Evolutionary conservation across 1,140 invertebrate genomes (phyloP).

Genomic region (Microplitis mediator): DNA sequence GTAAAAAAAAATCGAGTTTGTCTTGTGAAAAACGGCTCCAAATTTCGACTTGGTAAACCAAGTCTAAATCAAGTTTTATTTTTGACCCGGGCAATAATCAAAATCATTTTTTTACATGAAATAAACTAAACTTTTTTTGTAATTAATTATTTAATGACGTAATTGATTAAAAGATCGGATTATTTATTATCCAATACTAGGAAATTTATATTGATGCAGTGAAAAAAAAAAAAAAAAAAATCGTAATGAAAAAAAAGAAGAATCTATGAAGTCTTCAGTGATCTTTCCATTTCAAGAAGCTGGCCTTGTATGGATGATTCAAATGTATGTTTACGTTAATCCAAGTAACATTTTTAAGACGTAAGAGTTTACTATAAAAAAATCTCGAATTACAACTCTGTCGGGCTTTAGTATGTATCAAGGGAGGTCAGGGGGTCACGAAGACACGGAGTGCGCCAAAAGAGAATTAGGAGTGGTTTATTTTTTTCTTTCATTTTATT

Average conservation of each 20-base stretch:
- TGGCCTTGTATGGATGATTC: constrained; percentile 15
- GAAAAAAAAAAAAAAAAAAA: constrained; percentile 14
- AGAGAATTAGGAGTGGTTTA: constrained; percentile 60
- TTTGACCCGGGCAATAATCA: too few relatives aligned
- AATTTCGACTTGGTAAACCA: too few relatives aligned
- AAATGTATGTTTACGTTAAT: constrained; percentile 15
- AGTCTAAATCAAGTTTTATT: too few relatives aligned
- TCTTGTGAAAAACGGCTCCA: too few relatives aligned
- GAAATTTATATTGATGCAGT: background rate
- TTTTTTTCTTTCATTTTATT: constrained; percentile 45
- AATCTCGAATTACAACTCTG: constrained; percentile 42
- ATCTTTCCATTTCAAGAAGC: constrained; percentile 29
- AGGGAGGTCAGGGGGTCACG: background rate
- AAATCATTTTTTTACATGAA: too few relatives aligned
- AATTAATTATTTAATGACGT: constrained; percentile 4
- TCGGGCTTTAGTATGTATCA: constrained; percentile 8
- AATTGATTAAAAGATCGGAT: constrained; percentile 7
- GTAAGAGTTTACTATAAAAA: constrained; percentile 43
- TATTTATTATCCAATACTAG: constrained; percentile 3
- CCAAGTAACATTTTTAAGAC: constrained; percentile 30
- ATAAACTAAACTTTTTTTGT: too few relatives aligned
- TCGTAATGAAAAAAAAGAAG: constrained; percentile 6
- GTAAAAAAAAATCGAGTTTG: too few relatives aligned
- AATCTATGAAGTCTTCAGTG: constrained; percentile 16
- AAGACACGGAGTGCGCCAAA: constrained; percentile 3